These are phyloP conservation scores for Poeciliopsis turneri DNA, from an alignment of 2,797 vertebrate genomes.

Conservation along the genomic window DNA sequence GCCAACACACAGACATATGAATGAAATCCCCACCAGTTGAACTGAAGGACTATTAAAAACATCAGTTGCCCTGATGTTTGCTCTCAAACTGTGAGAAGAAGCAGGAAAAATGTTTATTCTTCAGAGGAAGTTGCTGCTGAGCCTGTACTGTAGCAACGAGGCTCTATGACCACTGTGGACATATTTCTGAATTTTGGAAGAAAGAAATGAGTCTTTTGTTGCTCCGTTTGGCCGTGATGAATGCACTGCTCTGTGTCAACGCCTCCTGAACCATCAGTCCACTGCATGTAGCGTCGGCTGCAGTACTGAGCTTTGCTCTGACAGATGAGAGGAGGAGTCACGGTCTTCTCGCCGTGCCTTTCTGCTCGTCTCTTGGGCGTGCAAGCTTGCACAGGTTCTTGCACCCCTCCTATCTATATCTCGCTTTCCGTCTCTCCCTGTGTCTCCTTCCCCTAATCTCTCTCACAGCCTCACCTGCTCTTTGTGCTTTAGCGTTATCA, in stretches of 20 bases:
- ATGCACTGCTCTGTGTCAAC: not conserved
- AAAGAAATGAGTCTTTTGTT: not conserved
- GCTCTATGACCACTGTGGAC: not conserved
- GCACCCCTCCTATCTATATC: conserved; percentile 53
- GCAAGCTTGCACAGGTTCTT: conserved; percentile 66
- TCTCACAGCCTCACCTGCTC: conserved; percentile 42
- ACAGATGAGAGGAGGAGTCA: conserved; percentile 37
- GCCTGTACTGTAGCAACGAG: too few species aligned
- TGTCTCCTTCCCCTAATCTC: conserved; percentile 46
- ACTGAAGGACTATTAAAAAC: not conserved
- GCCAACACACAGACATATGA: not conserved
- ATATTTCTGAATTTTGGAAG: not conserved
- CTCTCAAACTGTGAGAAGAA: not conserved
- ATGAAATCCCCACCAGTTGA: not conserved
- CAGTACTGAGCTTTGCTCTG: not conserved
- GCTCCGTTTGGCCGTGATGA: not conserved
- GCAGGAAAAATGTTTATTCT: not conserved
- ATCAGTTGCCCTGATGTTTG: not conserved
- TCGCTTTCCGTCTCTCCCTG: conserved; percentile 18
- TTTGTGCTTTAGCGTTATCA: conserved; percentile 24
- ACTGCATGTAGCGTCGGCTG: not conserved
- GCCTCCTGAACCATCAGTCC: not conserved
- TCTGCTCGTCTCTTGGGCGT: conserved; percentile 70
- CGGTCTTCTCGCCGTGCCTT: conserved; percentile 62
- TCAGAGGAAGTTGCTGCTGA: too few species aligned